phyloP scores from a whole-genome alignment of 2,888 invertebrate species.

The Emesis furor region DNA sequence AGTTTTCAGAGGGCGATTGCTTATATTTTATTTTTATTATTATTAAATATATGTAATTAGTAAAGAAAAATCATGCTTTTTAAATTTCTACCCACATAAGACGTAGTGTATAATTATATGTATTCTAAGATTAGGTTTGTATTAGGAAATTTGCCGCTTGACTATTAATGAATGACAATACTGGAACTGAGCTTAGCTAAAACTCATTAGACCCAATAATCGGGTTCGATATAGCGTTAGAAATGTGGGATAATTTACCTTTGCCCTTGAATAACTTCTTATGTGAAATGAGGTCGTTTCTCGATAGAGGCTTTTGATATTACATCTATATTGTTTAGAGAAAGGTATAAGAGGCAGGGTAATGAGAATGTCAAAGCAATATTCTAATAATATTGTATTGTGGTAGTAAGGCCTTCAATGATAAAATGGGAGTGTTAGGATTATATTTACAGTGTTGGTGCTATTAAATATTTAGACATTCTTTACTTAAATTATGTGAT shows the following conservation, averaged over 20 bases:
- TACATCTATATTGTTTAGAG: neutral
- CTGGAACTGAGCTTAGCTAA: neutral
- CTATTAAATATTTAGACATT: neutral
- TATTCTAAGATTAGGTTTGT: too few species aligned
- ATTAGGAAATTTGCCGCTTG: neutral
- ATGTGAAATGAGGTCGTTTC: neutral
- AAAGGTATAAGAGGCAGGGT: neutral
- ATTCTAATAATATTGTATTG: neutral
- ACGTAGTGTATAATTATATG: too few species aligned
- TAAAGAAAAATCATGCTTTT: too few species aligned
- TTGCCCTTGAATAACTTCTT: conserved; percentile 8
- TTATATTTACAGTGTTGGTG: neutral
- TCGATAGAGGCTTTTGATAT: neutral
- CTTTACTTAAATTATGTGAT: too few species aligned
- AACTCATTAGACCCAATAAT: conserved; percentile 2
- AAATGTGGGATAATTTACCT: conserved; percentile 14
- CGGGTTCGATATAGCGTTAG: conserved; percentile 7
- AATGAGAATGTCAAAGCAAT: neutral
- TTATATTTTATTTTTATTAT: too few species aligned
- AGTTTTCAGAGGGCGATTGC: too few species aligned
- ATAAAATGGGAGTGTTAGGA: neutral
- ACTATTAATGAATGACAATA: neutral
- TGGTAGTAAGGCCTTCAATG: neutral
- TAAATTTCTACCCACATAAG: too few species aligned
- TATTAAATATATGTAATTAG: too few species aligned